Evolutionary conservation across 2,888 invertebrate species (phyloP).

Genomic region (Drepanosiphum platanoidis): DNA sequence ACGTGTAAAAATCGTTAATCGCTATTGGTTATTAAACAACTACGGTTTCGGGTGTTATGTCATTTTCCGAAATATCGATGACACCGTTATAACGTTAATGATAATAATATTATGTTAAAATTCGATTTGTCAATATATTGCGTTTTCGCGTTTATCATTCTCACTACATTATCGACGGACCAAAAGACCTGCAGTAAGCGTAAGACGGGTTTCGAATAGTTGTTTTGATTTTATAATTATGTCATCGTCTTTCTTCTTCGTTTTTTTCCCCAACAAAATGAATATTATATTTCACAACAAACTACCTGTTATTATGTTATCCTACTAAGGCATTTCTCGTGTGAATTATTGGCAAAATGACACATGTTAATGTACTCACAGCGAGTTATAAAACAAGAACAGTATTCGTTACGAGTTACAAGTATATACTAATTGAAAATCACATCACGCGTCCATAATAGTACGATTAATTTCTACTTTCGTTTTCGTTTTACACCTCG

Average conservation of each 20-base stretch:
- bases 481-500: background rate
- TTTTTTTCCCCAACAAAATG: background rate
- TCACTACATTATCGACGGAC: no score
- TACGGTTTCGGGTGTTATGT: no score
- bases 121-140: no score
- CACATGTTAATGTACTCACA: background rate
- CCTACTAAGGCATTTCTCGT: background rate
- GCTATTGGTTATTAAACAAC: no score
- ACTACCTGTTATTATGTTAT: background rate
- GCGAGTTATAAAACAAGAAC: background rate
- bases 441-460: background rate
- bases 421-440: background rate
- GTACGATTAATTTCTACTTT: background rate
- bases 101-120: no score
- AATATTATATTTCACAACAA: background rate
- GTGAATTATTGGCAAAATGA: background rate
- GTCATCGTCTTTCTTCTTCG: background rate
- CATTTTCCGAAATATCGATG: no score
- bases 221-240: background rate
- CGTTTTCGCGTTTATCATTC: no score
- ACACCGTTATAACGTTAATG: no score
- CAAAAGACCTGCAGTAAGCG: background rate
- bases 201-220: background rate
- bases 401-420: background rate
- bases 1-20: background rate